Conservation (phyloP, 2,113 vertebrate genomes). For the Bagarius yarrelli region DNA sequence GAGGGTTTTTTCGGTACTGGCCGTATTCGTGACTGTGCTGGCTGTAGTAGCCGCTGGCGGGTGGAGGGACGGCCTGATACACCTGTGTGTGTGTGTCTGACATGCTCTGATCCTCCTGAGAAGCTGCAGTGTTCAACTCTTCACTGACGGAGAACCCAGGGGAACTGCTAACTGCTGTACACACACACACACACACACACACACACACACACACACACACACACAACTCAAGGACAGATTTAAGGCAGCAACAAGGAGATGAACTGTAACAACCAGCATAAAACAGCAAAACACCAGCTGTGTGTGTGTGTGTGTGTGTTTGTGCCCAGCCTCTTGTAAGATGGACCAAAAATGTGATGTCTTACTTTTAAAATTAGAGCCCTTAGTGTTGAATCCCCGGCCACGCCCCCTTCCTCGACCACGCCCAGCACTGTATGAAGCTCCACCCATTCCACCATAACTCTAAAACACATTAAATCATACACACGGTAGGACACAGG, state of each 20-base stretch:
- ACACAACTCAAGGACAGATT: too few species aligned
- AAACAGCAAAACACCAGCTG: too few species aligned
- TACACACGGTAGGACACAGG: neutral
- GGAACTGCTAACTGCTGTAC: neutral
- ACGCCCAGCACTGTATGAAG: constrained; percentile 29
- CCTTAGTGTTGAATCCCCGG: constrained; percentile 35
- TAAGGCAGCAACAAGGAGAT: neutral
- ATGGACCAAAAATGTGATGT: too few species aligned
- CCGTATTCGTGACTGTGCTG: constrained; percentile 47
- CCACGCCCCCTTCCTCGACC: constrained; percentile 46
- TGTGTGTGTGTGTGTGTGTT: too few species aligned
- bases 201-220: neutral
- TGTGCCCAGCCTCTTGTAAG: too few species aligned
- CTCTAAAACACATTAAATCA: constrained; percentile 22
- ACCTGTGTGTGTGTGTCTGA: neutral
- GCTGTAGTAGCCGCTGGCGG: constrained; percentile 40
- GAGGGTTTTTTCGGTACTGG: constrained; percentile 38
- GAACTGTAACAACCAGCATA: too few species aligned
- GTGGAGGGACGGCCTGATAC: constrained; percentile 47
- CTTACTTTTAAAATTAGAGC: constrained; percentile 31
- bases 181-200: neutral
- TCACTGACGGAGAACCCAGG: neutral
- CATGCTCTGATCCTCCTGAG: constrained; percentile 3
- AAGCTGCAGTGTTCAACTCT: neutral
- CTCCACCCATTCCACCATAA: constrained; percentile 31